phyloP scores from a whole-genome alignment of 2,113 vertebrate genomes.

The Eptatretus burgeri region DNA sequence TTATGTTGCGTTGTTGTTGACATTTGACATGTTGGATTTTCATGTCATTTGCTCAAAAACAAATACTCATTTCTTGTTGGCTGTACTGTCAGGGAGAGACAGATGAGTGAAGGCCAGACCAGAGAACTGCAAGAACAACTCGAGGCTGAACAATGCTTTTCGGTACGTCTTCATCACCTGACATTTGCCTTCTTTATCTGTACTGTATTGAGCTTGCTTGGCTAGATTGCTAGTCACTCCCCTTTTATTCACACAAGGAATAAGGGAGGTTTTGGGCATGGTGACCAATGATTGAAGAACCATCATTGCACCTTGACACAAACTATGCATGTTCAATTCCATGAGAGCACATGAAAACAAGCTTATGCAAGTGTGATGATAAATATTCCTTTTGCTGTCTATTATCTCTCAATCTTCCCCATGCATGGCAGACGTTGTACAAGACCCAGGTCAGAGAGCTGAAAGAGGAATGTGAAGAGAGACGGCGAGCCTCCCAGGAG shows the following conservation, averaged over 20 bases:
- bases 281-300: background rate
- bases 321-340: background rate
- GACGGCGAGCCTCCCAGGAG: background rate
- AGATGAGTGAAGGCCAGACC: slow-evolving; percentile 87
- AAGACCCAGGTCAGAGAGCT: slow-evolving; percentile 5
- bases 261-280: background rate
- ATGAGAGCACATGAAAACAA: no score
- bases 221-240: no score
- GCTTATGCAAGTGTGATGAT: no score
- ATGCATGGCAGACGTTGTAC: slow-evolving; percentile 2
- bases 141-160: slow-evolving; percentile 93
- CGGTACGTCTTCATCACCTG: slow-evolving; percentile 25
- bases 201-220: no score
- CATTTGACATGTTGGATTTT: no score
- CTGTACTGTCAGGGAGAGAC: slow-evolving; percentile 38
- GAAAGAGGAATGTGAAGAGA: slow-evolving; percentile 4
- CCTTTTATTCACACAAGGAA: background rate
- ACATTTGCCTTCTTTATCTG: no score
- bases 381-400: background rate
- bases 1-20: no score
- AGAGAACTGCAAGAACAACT: slow-evolving; percentile 91
- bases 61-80: no score
- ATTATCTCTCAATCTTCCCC: background rate
- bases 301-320: background rate
- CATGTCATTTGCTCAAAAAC: no score